Evolutionary conservation across 1,140 invertebrate genomes (phyloP).

Genomic region (Drosophila elegans): DNA sequence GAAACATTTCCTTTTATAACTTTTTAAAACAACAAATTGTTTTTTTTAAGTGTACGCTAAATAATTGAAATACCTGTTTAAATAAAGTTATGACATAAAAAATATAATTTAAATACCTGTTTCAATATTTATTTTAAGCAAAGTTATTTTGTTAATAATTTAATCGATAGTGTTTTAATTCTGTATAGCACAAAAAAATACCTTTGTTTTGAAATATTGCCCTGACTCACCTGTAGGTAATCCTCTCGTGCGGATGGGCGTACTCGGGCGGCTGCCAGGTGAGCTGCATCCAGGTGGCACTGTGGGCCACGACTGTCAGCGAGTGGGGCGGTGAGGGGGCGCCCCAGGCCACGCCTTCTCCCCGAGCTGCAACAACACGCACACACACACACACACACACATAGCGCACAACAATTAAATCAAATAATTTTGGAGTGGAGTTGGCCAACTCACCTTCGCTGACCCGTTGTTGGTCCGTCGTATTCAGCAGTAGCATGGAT

Average conservation of each 20-base stretch:
- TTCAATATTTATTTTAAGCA: no score
- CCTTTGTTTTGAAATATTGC: no score
- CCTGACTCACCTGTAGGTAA: conserved; percentile 88
- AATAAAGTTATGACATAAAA: no score
- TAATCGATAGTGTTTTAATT: no score
- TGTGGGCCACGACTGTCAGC: conserved; percentile 90
- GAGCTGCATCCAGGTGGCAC: conserved; percentile 91
- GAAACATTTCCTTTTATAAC: no score
- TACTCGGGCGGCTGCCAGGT: conserved; percentile 93
- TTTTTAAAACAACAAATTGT: no score
- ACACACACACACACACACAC: background rate
- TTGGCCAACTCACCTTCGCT: conserved; percentile 58
- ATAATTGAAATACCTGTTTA: no score
- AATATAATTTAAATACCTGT: no score
- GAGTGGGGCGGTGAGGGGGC: conserved; percentile 92
- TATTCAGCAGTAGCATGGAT: conserved; percentile 90
- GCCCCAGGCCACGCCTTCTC: conserved; percentile 85
- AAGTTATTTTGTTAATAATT: no score
- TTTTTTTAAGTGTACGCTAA: no score
- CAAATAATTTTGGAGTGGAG: conserved; percentile 25
- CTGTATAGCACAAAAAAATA: no score
- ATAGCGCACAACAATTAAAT: conserved; percentile 40
- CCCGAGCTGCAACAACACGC: conserved; percentile 18
- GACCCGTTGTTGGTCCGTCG: conserved; percentile 85
- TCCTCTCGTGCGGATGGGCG: conserved; percentile 90